phyloP scores from a whole-genome alignment of 2,888 invertebrate genomes.

The Eremobia ochroleuca region DNA sequence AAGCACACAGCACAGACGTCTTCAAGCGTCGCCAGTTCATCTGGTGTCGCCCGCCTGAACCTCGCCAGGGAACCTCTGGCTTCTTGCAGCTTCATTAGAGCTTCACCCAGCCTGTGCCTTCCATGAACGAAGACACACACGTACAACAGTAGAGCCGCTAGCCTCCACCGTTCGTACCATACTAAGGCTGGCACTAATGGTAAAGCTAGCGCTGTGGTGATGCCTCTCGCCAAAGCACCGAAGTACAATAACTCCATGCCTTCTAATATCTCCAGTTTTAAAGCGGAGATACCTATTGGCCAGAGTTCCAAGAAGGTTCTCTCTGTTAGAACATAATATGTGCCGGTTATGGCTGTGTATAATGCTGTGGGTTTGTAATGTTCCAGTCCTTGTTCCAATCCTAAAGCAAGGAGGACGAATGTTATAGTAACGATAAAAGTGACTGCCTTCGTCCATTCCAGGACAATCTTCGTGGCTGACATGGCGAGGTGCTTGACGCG shows the following conservation, averaged over 20 bases:
- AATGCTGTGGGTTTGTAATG: conserved; percentile 93
- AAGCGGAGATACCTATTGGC: conserved; percentile 90
- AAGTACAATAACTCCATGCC: conserved; percentile 94
- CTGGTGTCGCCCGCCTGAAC: conserved; percentile 92
- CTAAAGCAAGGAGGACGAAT: conserved; percentile 94
- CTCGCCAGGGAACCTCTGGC: conserved; percentile 92
- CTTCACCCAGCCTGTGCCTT: conserved; percentile 92
- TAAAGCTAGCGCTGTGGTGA: conserved; percentile 91
- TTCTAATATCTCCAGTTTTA: conserved; percentile 92
- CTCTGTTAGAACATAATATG: conserved; percentile 94
- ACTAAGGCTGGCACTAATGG: conserved; percentile 91
- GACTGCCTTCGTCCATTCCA: conserved; percentile 96
- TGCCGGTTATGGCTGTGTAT: conserved; percentile 93
- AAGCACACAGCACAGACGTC: conserved; percentile 96
- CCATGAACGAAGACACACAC: conserved; percentile 92
- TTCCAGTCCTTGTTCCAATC: conserved; percentile 94
- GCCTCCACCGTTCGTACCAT: conserved; percentile 90
- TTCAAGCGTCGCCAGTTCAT: conserved; percentile 93
- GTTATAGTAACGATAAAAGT: conserved; percentile 95
- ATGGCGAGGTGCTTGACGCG: conserved; percentile 95
- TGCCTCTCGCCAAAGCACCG: conserved; percentile 92
- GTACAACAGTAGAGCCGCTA: conserved; percentile 91
- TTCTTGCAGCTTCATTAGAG: conserved; percentile 88
- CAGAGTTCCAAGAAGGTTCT: conserved; percentile 93
- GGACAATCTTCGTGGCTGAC: conserved; percentile 95